Evolutionary conservation across 2,797 vertebrate genomes (phyloP).

Genomic region (Phrynocephalus vlangalii): DNA sequence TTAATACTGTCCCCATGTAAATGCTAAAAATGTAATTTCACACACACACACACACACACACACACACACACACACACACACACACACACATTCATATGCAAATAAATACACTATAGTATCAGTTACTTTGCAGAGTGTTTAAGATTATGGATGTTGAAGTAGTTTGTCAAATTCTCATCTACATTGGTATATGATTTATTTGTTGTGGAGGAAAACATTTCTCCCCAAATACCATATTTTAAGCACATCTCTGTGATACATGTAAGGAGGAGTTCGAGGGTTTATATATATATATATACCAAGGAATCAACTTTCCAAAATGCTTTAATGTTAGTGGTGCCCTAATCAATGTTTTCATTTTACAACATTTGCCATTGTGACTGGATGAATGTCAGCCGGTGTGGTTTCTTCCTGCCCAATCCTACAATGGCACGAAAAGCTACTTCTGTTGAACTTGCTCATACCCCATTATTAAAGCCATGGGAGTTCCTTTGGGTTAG

Average conservation of each 20-base stretch:
- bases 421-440: slow-evolving; percentile 1
- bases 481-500: slow-evolving; percentile 28
- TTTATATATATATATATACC: background rate
- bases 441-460: slow-evolving; percentile 21
- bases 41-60: no score
- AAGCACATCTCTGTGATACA: background rate
- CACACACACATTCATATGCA: no score
- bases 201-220: background rate
- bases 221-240: background rate
- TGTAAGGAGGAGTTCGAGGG: background rate
- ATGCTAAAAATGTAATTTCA: no score
- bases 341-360: background rate
- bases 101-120: slow-evolving; percentile 28
- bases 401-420: background rate
- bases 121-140: slow-evolving; percentile 51
- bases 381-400: background rate
- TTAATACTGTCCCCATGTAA: background rate
- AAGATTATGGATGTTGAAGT: slow-evolving; percentile 58
- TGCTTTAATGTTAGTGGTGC: background rate
- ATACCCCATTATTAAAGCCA: slow-evolving; percentile 29
- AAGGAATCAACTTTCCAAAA: background rate
- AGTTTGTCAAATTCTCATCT: slow-evolving; percentile 64
- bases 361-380: background rate
- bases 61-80: no score
- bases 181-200: slow-evolving; percentile 67